phyloP scores from a whole-genome alignment of 2,797 vertebrate species.

The Sternotherus odoratus region DNA sequence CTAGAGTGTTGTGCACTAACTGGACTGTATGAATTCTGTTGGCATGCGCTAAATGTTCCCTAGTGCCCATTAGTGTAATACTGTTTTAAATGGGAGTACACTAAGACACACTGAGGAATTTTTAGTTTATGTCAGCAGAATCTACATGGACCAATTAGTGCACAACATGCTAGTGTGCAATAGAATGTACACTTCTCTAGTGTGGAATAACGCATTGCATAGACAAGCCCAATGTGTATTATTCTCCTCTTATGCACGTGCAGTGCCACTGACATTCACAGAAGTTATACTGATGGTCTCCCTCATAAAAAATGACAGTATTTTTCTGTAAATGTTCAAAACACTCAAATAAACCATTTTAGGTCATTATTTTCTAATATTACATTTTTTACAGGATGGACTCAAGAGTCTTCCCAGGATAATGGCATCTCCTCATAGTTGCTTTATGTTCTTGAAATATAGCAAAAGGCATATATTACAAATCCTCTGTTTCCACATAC shows the following conservation, averaged over 20 bases:
- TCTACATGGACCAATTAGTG: neutral
- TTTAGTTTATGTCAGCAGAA: neutral
- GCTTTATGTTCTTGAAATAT: neutral
- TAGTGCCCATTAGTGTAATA: neutral
- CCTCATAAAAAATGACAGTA: neutral
- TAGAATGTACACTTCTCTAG: neutral
- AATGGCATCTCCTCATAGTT: neutral
- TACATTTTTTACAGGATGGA: neutral
- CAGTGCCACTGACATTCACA: neutral
- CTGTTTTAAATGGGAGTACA: neutral
- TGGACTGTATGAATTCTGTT: neutral
- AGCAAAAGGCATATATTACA: neutral
- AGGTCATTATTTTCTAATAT: neutral
- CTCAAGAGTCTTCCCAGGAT: neutral
- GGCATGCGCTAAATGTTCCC: neutral
- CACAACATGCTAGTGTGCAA: neutral
- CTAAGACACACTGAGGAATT: neutral
- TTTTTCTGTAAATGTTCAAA: neutral
- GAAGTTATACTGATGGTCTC: neutral
- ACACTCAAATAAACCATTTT: neutral
- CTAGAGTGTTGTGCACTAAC: neutral
- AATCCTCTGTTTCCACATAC: slow-evolving; percentile 25
- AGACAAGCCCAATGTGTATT: neutral
- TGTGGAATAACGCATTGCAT: neutral
- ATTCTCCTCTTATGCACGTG: neutral